phyloP scores from a whole-genome alignment of 2,888 invertebrate genomes.

The Sussaba pulchella region DNA sequence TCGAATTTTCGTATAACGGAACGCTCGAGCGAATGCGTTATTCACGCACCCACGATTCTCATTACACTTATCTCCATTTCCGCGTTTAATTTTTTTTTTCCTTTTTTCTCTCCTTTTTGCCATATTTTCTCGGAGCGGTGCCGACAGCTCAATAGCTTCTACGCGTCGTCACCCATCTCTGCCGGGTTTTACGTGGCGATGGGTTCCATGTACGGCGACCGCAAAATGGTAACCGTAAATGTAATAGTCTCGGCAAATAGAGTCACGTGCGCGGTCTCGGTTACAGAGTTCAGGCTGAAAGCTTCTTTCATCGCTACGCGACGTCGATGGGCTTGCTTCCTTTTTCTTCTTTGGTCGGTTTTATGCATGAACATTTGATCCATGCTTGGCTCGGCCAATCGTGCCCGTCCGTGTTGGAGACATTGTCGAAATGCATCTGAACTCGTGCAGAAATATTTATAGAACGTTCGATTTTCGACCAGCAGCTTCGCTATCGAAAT shows the following conservation, averaged over 20 bases:
- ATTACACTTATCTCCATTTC: conserved; percentile 40
- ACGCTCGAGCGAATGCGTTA: conserved; percentile 31
- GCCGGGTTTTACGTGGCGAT: conserved; percentile 19
- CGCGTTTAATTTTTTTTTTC: conserved; percentile 7
- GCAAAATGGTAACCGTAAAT: conserved; percentile 65
- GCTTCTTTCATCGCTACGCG: conserved; percentile 27
- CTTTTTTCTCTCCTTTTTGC: neutral
- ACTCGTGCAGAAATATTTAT: too few species aligned
- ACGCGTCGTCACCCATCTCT: conserved; percentile 17
- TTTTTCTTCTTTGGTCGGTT: neutral
- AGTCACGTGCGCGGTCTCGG: conserved; percentile 70
- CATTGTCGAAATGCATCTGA: neutral
- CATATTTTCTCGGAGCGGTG: conserved; percentile 22
- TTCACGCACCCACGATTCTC: conserved; percentile 19
- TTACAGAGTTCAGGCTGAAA: conserved; percentile 9
- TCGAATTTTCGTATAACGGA: conserved; percentile 68
- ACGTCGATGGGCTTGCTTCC: neutral
- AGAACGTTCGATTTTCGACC: too few species aligned
- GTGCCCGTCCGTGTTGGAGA: neutral
- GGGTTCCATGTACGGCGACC: conserved; percentile 39
- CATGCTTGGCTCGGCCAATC: too few species aligned
- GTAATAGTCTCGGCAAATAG: conserved; percentile 70
- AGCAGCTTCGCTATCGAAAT: too few species aligned
- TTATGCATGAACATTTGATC: neutral
- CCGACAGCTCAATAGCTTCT: conserved; percentile 14